Evolutionary conservation across 92 coral and sea anemone species (phyloP), one percentile per base, ranked within the genome.

Genomic region (Porites cylindrica): DNA sequence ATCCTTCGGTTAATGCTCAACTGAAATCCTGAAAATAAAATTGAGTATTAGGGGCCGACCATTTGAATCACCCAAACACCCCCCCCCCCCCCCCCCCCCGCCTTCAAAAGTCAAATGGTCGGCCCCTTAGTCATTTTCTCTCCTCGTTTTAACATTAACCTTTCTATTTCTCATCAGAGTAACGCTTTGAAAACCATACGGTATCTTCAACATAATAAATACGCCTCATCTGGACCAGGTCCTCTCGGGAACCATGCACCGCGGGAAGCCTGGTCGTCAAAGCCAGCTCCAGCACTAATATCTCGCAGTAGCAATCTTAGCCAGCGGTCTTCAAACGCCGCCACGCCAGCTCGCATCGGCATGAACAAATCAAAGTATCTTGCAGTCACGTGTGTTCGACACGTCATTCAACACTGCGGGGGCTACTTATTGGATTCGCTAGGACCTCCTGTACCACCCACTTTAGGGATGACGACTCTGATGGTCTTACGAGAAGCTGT

Each of bases 401-500:
- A 95, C 82, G 96, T 91, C 84, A 77, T 93, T 52, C 90, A 95
- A 60, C 89, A 90, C 88, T 95, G 98, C 76, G 96, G 93, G 64
- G 88, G 94, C 8, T 94, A 92, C 84, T 82, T 95, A 10, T 86
- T 95, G 61, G 98, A 95, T 52, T 84, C 93, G 13, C 88, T 95
- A 9, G 82, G 75, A 64, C 96, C 93, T 7, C 96, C 95, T 8
- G 93, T 86, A 1, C 65, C 94, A 32, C 77, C 78, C 5, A 61
- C 54, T 0, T 75, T 92, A 73, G 96, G 98, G 43, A 87, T 82
- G 87, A 76, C 80, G 73, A 90, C 91, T 53, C 75, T 95, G 47
- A 95, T 95, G 98, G 94, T 95, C 7, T 90, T 95, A 38, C 83
- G 92, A 67, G 98, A 91, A 86, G 94, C 95, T 9, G 89, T 90